Evolutionary conservation across 2,113 vertebrate species (phyloP).

Genomic region (Prinia subflava): DNA sequence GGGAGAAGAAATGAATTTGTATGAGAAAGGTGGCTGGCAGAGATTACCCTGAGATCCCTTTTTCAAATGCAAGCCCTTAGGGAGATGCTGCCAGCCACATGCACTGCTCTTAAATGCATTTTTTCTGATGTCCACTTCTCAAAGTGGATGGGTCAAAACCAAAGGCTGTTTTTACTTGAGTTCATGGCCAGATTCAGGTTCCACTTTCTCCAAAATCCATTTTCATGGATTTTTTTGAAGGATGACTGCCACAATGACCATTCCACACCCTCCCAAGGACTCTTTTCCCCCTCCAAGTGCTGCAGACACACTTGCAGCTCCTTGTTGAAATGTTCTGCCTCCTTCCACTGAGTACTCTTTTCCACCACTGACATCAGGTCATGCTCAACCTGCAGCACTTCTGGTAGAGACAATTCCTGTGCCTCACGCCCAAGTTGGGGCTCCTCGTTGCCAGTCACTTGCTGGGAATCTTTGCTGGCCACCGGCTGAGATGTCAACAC

Average conservation of each 20-base stretch:
- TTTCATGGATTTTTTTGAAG: background rate
- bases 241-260: background rate
- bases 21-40: background rate
- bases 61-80: background rate
- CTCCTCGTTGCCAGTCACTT: background rate
- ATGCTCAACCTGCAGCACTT: background rate
- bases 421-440: accelerated
- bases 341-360: background rate
- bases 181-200: background rate
- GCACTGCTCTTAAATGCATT: background rate
- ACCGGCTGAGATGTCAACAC: background rate
- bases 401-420: too few species aligned
- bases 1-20: too few species aligned
- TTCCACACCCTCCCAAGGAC: background rate
- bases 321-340: background rate
- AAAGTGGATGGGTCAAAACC: background rate
- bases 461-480: background rate
- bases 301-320: background rate
- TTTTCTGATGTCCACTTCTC: too few species aligned
- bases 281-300: background rate
- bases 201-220: background rate
- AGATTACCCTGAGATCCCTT: background rate
- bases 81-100: background rate
- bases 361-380: accelerated
- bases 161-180: background rate